These are phyloP conservation scores for Equus przewalskii DNA, from an alignment of 2,113 vertebrate genomes.

Conservation along the genomic window DNA sequence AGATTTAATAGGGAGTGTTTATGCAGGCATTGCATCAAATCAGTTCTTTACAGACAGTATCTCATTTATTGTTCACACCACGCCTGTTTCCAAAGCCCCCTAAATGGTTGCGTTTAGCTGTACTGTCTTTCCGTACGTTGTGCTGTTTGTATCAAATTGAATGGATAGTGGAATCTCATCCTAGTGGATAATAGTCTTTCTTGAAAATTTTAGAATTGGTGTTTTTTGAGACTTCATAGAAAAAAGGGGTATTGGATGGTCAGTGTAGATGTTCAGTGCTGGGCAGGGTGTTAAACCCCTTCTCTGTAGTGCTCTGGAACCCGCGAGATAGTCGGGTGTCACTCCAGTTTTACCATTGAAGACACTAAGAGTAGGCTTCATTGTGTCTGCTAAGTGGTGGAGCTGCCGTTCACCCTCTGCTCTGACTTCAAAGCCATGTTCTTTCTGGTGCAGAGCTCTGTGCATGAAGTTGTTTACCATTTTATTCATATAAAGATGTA, in stretches of 20 bases:
- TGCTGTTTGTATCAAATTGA: background rate
- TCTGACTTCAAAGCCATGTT: background rate
- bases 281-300: background rate
- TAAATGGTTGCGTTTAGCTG: background rate
- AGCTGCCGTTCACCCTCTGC: background rate
- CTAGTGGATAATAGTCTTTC: slow-evolving; percentile 15
- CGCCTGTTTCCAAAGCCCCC: background rate
- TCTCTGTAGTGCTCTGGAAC: background rate
- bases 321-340: background rate
- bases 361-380: background rate
- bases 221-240: slow-evolving; percentile 4
- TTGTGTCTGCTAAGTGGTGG: background rate
- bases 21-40: background rate
- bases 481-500: slow-evolving; percentile 34
- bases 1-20: background rate
- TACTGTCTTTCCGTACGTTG: background rate
- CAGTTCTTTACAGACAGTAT: background rate
- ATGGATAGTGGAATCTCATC: slow-evolving; percentile 22
- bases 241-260: background rate
- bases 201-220: slow-evolving; percentile 48
- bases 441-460: background rate
- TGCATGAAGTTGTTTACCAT: background rate
- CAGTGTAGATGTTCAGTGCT: background rate
- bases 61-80: background rate
- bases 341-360: background rate